Evolutionary conservation across 2,888 invertebrate species (phyloP).

Genomic region (Rhamphomyia laevipes): DNA sequence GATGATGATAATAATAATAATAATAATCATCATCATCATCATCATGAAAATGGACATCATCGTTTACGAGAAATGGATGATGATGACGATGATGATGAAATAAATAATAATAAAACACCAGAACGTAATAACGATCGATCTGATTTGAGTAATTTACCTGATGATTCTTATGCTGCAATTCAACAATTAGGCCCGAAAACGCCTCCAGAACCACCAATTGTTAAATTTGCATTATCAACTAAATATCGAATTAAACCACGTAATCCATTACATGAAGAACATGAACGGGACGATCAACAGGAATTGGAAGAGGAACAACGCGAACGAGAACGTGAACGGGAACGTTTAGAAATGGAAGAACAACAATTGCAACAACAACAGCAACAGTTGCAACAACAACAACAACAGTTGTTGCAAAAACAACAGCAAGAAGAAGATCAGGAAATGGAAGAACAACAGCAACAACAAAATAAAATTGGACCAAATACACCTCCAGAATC

Average conservation of each 20-base stretch:
- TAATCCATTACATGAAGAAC: constrained; percentile 49
- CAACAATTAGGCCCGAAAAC: constrained; percentile 52
- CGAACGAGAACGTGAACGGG: constrained; percentile 6
- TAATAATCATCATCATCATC: constrained; percentile 15
- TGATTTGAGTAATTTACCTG: constrained; percentile 3
- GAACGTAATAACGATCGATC: neutral
- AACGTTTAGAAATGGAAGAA: neutral
- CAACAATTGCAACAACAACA: constrained; percentile 11
- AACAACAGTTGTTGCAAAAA: constrained; percentile 15
- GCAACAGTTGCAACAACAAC: constrained; percentile 25
- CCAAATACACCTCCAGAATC: constrained; percentile 62
- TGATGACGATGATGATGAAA: constrained; percentile 19
- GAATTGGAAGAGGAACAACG: constrained; percentile 7
- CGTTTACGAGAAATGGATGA: constrained; percentile 12
- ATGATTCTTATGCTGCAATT: constrained; percentile 32
- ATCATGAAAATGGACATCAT: constrained; percentile 13
- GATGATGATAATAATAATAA: constrained; percentile 14
- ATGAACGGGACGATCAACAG: constrained; percentile 10
- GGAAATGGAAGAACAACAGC: neutral
- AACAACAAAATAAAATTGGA: constrained; percentile 42
- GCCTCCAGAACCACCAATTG: constrained; percentile 54
- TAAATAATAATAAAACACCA: constrained; percentile 25
- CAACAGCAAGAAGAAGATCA: constrained; percentile 21
- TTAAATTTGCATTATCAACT: constrained; percentile 47
- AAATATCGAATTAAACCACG: constrained; percentile 41